phyloP scores from a whole-genome alignment of 2,888 invertebrate species.

The Dusona sp. region DNA sequence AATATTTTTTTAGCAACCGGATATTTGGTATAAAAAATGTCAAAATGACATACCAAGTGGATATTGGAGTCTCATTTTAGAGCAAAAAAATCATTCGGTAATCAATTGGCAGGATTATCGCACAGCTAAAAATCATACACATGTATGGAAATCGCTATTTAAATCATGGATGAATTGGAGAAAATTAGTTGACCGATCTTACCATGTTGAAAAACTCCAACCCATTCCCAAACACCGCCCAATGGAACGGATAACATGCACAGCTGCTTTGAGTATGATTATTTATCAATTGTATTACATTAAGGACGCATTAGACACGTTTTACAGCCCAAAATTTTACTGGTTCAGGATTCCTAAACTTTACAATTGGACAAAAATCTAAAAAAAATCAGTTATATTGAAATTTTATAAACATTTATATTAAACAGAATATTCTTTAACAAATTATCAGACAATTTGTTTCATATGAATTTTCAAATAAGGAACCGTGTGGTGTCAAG shows the following conservation, averaged over 20 bases:
- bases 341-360: too few relatives aligned
- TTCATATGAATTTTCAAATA: background rate
- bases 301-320: background rate
- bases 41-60: constrained; percentile 72
- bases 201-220: constrained; percentile 47
- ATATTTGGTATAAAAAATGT: constrained; percentile 76
- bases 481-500: too few relatives aligned
- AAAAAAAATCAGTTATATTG: background rate
- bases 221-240: constrained; percentile 62
- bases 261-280: constrained; percentile 69
- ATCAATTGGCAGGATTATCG: constrained; percentile 59
- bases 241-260: constrained; percentile 74
- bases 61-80: constrained; percentile 72
- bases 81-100: constrained; percentile 69
- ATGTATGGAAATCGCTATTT: constrained; percentile 74
- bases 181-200: constrained; percentile 64
- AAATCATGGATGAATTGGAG: constrained; percentile 74
- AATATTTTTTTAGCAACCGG: constrained; percentile 69
- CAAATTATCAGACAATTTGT: background rate
- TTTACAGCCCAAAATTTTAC: too few relatives aligned
- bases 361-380: background rate
- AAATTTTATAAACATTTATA: background rate
- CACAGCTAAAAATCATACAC: constrained; percentile 48
- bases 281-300: background rate
- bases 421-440: background rate